phyloP scores from a whole-genome alignment of 2,797 vertebrate genomes.

The Bufotes viridis region DNA sequence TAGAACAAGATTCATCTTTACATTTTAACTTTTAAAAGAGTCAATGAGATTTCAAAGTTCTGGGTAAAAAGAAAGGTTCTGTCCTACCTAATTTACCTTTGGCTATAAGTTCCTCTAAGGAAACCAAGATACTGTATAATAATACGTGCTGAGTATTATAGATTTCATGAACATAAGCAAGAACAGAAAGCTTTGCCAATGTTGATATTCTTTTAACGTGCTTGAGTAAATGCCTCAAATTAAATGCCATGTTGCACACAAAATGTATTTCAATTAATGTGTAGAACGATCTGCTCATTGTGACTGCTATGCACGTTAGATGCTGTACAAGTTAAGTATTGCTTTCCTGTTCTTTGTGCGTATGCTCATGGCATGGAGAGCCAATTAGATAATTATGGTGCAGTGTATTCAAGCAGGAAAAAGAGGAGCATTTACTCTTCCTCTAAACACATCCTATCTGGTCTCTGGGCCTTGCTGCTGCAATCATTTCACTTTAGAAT shows the following conservation, averaged over 20 bases:
- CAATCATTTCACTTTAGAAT: constrained; percentile 62
- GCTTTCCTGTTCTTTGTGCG: constrained; percentile 59
- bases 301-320: constrained; percentile 34
- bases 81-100: no score
- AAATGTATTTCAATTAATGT: constrained; percentile 44
- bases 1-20: no score
- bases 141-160: neutral
- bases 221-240: constrained; percentile 18
- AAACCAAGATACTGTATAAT: no score
- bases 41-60: no score
- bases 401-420: constrained; percentile 62
- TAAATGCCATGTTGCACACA: constrained; percentile 39
- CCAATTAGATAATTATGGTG: constrained; percentile 64
- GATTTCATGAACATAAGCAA: neutral
- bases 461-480: constrained; percentile 68
- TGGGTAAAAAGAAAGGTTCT: no score
- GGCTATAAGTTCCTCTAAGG: no score
- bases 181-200: neutral
- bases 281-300: constrained; percentile 39
- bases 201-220: constrained; percentile 11
- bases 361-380: constrained; percentile 27
- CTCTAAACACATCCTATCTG: constrained; percentile 53
- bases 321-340: constrained; percentile 55
- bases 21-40: no score
- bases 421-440: constrained; percentile 57